phyloP scores from a whole-genome alignment of 2,113 vertebrate genomes.

The Gavia stellata region DNA sequence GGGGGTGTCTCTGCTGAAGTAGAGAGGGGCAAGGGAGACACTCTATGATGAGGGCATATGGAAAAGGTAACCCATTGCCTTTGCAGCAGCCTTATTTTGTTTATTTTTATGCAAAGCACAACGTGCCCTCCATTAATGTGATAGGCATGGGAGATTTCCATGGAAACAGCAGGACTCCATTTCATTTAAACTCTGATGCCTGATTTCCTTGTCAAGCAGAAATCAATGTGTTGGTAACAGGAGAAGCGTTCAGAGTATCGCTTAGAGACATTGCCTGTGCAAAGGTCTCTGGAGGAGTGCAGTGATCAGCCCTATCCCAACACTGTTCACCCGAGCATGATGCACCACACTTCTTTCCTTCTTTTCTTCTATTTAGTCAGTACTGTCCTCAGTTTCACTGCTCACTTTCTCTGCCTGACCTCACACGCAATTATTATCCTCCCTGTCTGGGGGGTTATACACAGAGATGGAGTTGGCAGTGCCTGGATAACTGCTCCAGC shows the following conservation, averaged over 20 bases:
- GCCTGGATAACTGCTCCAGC: background rate
- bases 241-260: background rate
- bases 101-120: conserved; percentile 1
- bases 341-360: background rate
- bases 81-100: background rate
- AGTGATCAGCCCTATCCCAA: background rate
- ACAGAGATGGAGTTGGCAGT: background rate
- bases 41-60: background rate
- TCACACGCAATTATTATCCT: background rate
- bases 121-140: background rate
- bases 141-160: conserved; percentile 12
- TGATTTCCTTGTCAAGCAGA: conserved; percentile 8
- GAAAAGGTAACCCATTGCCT: background rate
- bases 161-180: conserved; percentile 44
- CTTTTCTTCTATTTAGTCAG: background rate
- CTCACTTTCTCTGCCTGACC: background rate
- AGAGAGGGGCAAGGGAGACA: background rate
- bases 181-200: conserved; percentile 22
- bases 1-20: background rate
- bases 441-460: background rate
- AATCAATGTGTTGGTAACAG: conserved; percentile 33
- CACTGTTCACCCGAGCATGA: background rate
- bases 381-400: background rate
- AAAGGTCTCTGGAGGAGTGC: background rate
- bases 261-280: background rate